These are phyloP conservation scores for Palloptera scutellata DNA, from an alignment of 2,888 invertebrate species.

Conservation along the genomic window DNA sequence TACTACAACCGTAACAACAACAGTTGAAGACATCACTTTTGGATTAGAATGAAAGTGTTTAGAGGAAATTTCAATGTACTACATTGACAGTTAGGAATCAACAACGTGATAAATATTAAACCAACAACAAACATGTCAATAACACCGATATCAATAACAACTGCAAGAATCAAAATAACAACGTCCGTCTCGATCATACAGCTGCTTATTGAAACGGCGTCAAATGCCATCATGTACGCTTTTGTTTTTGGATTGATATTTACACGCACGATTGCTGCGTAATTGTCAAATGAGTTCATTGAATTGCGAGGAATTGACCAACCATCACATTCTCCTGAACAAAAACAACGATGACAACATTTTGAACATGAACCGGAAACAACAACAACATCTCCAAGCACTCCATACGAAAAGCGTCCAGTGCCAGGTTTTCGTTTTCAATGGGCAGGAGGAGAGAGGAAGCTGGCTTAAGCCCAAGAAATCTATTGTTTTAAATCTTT, in stretches of 20 bases:
- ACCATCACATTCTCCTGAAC: neutral
- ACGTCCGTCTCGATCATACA: constrained; percentile 64
- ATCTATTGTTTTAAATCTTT: constrained; percentile 31
- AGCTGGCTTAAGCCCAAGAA: constrained; percentile 31
- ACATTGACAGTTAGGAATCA: constrained; percentile 25
- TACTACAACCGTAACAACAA: constrained; percentile 24
- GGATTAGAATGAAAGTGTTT: too few relatives aligned
- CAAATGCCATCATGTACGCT: constrained; percentile 24
- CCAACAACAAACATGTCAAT: constrained; percentile 24
- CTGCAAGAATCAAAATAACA: constrained; percentile 36
- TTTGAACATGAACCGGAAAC: neutral
- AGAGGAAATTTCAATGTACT: constrained; percentile 5
- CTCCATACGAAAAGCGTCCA: neutral
- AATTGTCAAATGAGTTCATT: too few relatives aligned
- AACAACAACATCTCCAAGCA: neutral
- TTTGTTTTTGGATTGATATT: constrained; percentile 9
- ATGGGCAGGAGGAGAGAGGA: neutral
- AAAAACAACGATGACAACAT: neutral
- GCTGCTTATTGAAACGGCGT: constrained; percentile 34
- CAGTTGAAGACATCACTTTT: neutral
- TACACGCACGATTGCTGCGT: too few relatives aligned
- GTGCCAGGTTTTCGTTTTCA: constrained; percentile 15
- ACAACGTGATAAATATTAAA: constrained; percentile 12
- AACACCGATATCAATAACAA: constrained; percentile 35
- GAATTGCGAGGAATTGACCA: too few relatives aligned